These are phyloP conservation scores for Lerista edwardsae DNA, from an alignment of 2,797 vertebrate species.

Conservation along the genomic window DNA sequence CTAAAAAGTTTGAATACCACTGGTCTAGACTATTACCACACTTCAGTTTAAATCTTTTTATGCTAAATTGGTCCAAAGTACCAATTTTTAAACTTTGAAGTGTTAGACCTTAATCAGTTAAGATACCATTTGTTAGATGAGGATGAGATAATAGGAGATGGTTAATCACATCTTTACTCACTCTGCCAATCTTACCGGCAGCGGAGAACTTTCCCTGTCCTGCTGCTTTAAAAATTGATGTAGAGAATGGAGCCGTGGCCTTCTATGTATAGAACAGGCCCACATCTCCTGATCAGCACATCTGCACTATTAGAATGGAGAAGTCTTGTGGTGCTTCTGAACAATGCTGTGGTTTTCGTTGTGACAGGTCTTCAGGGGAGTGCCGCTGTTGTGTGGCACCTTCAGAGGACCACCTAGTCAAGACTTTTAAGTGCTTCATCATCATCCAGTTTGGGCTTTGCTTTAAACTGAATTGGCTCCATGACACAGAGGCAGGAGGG, in stretches of 20 bases:
- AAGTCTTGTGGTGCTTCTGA: background rate
- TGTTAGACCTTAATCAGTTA: slow-evolving; percentile 45
- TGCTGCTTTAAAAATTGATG: background rate
- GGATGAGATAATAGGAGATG: background rate
- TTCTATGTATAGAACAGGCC: background rate
- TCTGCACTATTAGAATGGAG: background rate
- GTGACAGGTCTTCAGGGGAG: background rate
- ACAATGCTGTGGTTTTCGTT: background rate
- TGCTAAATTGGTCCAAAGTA: slow-evolving; percentile 55
- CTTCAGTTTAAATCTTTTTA: slow-evolving; percentile 44
- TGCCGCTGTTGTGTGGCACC: background rate
- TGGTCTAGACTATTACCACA: slow-evolving; percentile 53
- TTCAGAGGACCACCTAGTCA: background rate
- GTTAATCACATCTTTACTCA: background rate
- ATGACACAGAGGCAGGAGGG: no score
- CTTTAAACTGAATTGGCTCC: no score
- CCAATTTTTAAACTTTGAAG: slow-evolving; percentile 46
- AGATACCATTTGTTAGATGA: background rate
- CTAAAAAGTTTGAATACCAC: no score
- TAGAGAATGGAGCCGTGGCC: background rate
- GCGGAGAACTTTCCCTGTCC: background rate
- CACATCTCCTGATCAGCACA: background rate
- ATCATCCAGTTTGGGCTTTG: no score
- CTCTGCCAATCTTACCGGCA: background rate
- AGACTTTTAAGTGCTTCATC: no score